Base-by-base conservation (phyloP, 1,140 invertebrate genomes). In the Cherax quadricarinatus region DNA sequence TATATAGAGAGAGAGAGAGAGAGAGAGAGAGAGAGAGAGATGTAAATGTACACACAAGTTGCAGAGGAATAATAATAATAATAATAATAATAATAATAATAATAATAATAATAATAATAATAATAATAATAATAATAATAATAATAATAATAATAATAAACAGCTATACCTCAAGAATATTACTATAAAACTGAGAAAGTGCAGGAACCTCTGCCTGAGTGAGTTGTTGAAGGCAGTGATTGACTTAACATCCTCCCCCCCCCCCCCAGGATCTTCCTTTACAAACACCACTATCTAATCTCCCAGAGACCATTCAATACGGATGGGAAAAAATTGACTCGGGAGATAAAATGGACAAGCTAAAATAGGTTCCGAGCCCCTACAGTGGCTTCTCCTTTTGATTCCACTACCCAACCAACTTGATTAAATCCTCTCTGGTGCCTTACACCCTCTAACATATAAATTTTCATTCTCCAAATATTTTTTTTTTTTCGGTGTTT, bases 381-480 rank as follows among this genome's bases (percentile, higher is more conserved):
- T 41, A 30, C 60, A 60, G 60, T 51, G 73, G 49, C n/a, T 51
- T 73, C 53, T 83, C 75, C 90, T 91, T 91, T 91, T 87, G 85
- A 91, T 86, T 87, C 66, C 90, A 91, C 89, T 86, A 62, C 83
- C 79, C 62, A 90, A 85, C 89, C 90, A 91, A 91, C 84, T 91
- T 91, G 90, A 91, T 91, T 91, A 91, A 91, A 91, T 84, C 85
- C 90, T 9, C 21, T 60, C 30, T 51, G 84, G 60, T 86, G 90
- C 81, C 60, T 21, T 7, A 30, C 70, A 10, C 9, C 9, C n/a
- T 16, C 66, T 70, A 70, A 70, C 18, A 18, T 16, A 5, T 70
- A 70, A 70, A 6, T n/a, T n/a, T 30, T 9, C 24, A 75, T 75
- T 75, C 30, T 30, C 16, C 0, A 18, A 21, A 66, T 66, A 18